Conservation (phyloP, 2,888 invertebrate species). For the Rhabditoides inermis region DNA sequence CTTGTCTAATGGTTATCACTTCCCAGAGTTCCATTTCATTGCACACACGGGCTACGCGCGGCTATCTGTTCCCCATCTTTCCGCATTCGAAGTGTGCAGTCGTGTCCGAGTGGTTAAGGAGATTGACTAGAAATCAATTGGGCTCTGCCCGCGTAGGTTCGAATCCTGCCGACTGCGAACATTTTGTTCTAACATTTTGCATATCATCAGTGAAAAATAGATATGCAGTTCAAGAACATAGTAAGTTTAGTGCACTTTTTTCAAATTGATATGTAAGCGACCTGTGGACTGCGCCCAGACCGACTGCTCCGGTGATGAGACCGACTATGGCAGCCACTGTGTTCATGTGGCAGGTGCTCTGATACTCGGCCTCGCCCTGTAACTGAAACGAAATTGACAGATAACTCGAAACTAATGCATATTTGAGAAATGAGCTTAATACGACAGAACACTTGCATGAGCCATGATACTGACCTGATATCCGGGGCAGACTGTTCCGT, state of each 20-base stretch:
- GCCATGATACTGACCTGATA: no score
- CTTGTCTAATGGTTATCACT: no score
- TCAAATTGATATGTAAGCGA: neutral
- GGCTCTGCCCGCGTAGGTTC: no score
- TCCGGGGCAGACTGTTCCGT: constrained; percentile 28
- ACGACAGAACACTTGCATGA: neutral
- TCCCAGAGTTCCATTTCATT: no score
- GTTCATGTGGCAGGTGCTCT: constrained; percentile 49
- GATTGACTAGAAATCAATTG: no score
- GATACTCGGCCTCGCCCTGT: constrained; percentile 40
- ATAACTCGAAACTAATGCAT: neutral
- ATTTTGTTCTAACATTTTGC: neutral
- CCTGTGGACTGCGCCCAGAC: constrained; percentile 47
- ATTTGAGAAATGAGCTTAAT: neutral
- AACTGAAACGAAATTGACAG: constrained; percentile 3
- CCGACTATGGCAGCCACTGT: constrained; percentile 47
- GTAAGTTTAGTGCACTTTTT: neutral
- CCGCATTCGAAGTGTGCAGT: neutral
- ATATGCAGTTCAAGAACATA: neutral
- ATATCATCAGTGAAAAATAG: neutral
- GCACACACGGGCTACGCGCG: no score
- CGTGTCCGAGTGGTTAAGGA: no score
- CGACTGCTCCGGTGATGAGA: constrained; percentile 45
- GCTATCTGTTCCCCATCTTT: no score
- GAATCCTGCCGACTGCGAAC: no score